A percentile compares a stretch with the other conserved stretches of the same genome.
These are phyloP conservation scores for Rhinophrynus dorsalis DNA, from an alignment of 2,797 vertebrate genomes.

Conservation along the genomic window DNA sequence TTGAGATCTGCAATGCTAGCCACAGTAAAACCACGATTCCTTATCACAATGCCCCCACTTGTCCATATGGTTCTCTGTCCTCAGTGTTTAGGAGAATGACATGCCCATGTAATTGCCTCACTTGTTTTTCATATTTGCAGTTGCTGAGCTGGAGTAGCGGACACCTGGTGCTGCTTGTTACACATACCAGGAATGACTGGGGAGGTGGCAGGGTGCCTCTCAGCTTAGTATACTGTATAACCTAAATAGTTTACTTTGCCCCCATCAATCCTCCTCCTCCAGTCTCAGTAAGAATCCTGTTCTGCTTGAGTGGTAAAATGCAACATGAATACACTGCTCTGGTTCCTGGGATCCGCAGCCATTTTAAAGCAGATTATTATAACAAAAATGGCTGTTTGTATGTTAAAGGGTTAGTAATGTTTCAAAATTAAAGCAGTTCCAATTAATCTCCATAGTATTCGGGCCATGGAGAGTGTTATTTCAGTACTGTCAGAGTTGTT, in stretches of 20 bases:
- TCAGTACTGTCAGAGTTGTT: too few relatives aligned
- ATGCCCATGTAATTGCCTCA: conserved; percentile 16
- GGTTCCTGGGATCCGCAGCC: too few relatives aligned
- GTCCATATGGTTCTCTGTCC: background rate
- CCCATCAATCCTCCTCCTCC: background rate
- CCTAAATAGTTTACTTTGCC: conserved; percentile 1
- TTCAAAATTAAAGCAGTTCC: too few relatives aligned
- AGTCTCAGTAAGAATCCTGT: background rate
- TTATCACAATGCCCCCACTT: background rate
- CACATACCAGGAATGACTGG: conserved; percentile 12
- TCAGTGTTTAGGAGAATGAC: conserved; percentile 8
- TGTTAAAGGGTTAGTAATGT: too few relatives aligned
- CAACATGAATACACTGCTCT: too few relatives aligned
- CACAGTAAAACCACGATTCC: too few relatives aligned
- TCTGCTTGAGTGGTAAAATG: background rate
- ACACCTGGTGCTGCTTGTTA: conserved; percentile 32
- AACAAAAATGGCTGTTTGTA: too few relatives aligned
- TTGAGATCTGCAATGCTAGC: too few relatives aligned
- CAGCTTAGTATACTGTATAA: background rate
- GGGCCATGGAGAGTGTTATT: too few relatives aligned
- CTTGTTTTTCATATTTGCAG: conserved; percentile 30
- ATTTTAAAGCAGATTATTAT: too few relatives aligned
- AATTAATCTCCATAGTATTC: too few relatives aligned
- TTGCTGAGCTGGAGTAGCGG: conserved; percentile 14
- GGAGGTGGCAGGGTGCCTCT: conserved; percentile 6